phyloP scores from a whole-genome alignment of 2,797 vertebrate species.

The Corythornis leucogaster region DNA sequence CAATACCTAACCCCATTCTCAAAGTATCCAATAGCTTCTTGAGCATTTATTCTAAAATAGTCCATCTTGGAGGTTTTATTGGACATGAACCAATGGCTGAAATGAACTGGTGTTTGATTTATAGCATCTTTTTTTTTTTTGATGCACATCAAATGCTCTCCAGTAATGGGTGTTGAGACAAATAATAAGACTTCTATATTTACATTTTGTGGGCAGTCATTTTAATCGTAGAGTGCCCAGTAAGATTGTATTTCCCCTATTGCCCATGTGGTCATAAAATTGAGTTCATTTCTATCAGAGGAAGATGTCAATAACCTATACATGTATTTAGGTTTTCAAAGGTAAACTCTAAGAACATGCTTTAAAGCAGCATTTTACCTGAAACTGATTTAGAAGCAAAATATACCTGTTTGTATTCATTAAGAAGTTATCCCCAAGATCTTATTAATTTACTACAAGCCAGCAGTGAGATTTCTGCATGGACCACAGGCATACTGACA shows the following conservation, averaged over 20 bases:
- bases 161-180: background rate
- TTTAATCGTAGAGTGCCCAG: background rate
- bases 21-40: background rate
- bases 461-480: background rate
- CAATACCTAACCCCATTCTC: background rate
- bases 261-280: background rate
- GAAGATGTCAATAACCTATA: background rate
- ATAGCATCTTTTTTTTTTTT: background rate
- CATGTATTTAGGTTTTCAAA: background rate
- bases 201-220: background rate
- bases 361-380: background rate
- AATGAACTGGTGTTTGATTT: background rate
- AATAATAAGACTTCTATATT: background rate
- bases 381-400: background rate
- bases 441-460: background rate
- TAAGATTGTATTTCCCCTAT: background rate
- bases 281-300: background rate
- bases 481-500: background rate
- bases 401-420: background rate
- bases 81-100: background rate
- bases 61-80: background rate
- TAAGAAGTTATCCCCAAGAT: background rate
- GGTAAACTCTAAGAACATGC: background rate
- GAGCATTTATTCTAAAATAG: background rate
- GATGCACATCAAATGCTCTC: background rate